Percentiles rank a stretch among this genome's conserved stretches.
Conservation (phyloP, 2,797 vertebrate genomes). For the Trematomus bernacchii region DNA sequence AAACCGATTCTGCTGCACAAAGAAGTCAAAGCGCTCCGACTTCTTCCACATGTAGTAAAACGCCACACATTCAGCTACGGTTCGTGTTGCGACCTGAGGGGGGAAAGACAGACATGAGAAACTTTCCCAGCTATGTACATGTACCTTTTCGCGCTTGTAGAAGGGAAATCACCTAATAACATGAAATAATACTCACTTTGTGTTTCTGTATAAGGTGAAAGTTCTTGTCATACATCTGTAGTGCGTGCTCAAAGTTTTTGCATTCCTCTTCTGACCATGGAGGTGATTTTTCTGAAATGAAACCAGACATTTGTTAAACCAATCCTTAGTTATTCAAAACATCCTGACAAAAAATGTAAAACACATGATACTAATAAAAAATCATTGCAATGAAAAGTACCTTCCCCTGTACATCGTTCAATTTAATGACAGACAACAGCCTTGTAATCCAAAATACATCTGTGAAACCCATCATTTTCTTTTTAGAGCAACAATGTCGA, state of each 20-base stretch:
- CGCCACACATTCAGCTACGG: conserved; percentile 97
- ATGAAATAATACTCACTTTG: conserved; percentile 86
- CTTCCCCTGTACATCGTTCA: not conserved
- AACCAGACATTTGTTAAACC: conserved; percentile 7
- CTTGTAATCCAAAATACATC: not conserved
- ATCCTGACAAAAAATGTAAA: no score
- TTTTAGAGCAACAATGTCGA: not conserved
- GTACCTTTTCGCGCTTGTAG: not conserved
- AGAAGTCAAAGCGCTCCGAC: conserved; percentile 96
- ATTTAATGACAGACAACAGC: not conserved
- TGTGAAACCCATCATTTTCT: not conserved
- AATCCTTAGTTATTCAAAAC: not conserved
- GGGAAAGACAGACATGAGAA: not conserved
- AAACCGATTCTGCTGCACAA: conserved; percentile 97
- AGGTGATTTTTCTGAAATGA: conserved; percentile 89
- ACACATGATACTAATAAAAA: no score
- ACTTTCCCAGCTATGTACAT: not conserved
- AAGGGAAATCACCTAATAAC: not conserved
- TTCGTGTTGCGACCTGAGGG: conserved; percentile 91
- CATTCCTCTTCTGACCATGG: conserved; percentile 99
- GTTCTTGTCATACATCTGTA: conserved; percentile 97
- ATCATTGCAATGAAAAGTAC: no score
- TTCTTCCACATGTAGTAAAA: conserved; percentile 99
- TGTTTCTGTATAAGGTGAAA: conserved; percentile 99
- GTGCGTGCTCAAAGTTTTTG: conserved; percentile 96